Base-by-base conservation (phyloP, 2,113 vertebrate genomes). In the Cryptotis parvus region DNA sequence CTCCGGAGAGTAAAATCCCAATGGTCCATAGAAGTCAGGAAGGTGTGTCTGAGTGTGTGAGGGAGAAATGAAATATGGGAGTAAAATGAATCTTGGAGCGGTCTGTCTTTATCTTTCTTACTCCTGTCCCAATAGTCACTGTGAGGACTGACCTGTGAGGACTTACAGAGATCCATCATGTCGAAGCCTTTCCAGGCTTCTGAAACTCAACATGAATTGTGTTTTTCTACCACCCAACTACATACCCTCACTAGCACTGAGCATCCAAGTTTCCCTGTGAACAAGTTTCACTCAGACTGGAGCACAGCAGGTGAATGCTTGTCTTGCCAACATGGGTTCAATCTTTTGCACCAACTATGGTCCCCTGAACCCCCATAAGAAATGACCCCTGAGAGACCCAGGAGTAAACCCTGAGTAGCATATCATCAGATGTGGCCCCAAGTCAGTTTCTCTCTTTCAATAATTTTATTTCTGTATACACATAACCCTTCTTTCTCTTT, bases 1-100 rank as follows among this genome's bases (percentile, higher is more conserved):
- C 33, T 39, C 26, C 11, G 63, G 37, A 81, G 24, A 68, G 37
- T 68, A 27, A 72, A 63, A 45, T 24, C 49, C 10, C n/a, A 70
- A 10, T 39, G 26, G n/a, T 92, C 41, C 65, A 49, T 14, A 20
- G n/a, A 55, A 9, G 9, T 7, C n/a, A 61, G 20, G n/a, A 83
- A 76, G 7, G n/a, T 55, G 4, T 31, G 1, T 4, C 3, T 0
- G n/a, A n/a, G 1, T 43, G 9, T 20, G n/a, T 20, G 8, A 0
- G 73, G 15, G 11, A 4, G 11, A 6, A 69, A 63, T 49, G 24
- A 91, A 12, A 74, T 14, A 18, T 20, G 15, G 39, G 7, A 58
- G 7, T 78, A 31, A 55, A 49, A n/a, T 61, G 24, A 1, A 43
- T 79, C 8, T 49, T 31, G 37, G 0, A 26, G 26, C 72, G 9